phyloP scores from a whole-genome alignment of 2,797 vertebrate species.

The Hydrocynus forskahlii region DNA sequence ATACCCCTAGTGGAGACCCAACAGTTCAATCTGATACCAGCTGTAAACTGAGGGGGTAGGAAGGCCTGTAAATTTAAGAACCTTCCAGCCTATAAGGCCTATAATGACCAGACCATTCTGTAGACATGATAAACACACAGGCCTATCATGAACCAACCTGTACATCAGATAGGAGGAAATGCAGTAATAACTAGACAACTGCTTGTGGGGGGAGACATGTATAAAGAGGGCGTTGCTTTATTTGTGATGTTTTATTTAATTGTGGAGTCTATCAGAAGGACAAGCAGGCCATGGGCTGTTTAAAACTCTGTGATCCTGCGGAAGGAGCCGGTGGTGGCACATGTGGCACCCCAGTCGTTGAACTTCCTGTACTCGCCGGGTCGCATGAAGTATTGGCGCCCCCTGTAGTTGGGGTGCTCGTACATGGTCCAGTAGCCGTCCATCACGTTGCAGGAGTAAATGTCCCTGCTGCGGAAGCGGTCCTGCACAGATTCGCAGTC shows the following conservation, averaged over 20 bases:
- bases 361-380: constrained; percentile 76
- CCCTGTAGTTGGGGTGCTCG: constrained; percentile 84
- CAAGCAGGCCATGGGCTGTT: constrained; percentile 14
- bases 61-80: neutral
- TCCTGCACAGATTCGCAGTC: constrained; percentile 62
- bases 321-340: constrained; percentile 56
- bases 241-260: constrained; percentile 20
- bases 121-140: too few species aligned
- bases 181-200: neutral
- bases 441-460: constrained; percentile 85
- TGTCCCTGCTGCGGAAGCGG: constrained; percentile 77
- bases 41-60: neutral
- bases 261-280: constrained; percentile 22
- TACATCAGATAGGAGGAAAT: neutral
- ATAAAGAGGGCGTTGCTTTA: neutral
- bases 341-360: constrained; percentile 55
- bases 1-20: neutral
- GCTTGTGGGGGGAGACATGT: neutral
- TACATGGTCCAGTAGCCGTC: constrained; percentile 86
- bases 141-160: too few species aligned
- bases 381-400: constrained; percentile 75
- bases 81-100: neutral
- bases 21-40: neutral
- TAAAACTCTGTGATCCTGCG: constrained; percentile 47
- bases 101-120: neutral